Base-by-base conservation (phyloP, 2,113 vertebrate genomes). In the Cebus imitator region DNA sequence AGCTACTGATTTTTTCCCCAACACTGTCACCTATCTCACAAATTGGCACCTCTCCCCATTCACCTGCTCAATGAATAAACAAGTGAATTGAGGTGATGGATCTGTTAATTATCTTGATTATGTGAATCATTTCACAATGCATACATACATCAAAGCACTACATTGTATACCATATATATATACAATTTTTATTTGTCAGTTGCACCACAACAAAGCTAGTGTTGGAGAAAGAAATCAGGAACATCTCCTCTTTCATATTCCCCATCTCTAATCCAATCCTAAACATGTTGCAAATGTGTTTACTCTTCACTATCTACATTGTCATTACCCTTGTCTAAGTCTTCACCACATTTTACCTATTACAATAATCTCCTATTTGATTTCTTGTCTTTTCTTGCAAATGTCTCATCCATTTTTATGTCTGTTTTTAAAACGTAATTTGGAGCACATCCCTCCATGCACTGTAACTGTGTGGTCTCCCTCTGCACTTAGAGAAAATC, bases 311-410 rank as follows among this genome's bases (percentile, higher is more conserved):
- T 57, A 17, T 68, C 18, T 76, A 5, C 32, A 43, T 83, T 73
- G 25, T 70, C 16, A 96, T 52, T 40, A 68, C 3, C 50, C 55
- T 40, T 79, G 6, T 35, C 18, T 79, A 61, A 58, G 37, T 61
- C 13, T 58, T 25, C 40, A 72, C 30, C 4, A 86, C 73, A 78
- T 83, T 75, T 90, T 7, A 81, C 20, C 57, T 76, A 50, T 73
- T 87, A 57, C 20, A 64, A 88, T 5, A 66, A 43, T 11, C 16
- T 87, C 61, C 25, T 79, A 6, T 58, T 14, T 78, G 55, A 86
- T 81, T 75, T 90, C 8, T 94, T 75, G 32, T 70, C 76, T 92
- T 75, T n/a, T 70, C 76, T 96, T 87, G 30, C 6, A 92, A 84
- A 45, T 87, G 90, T 94, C 35, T 40, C 72, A 92, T 57, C 4